Base-by-base conservation (phyloP, 1,140 invertebrate genomes). In the Cyclargus thomasi region DNA sequence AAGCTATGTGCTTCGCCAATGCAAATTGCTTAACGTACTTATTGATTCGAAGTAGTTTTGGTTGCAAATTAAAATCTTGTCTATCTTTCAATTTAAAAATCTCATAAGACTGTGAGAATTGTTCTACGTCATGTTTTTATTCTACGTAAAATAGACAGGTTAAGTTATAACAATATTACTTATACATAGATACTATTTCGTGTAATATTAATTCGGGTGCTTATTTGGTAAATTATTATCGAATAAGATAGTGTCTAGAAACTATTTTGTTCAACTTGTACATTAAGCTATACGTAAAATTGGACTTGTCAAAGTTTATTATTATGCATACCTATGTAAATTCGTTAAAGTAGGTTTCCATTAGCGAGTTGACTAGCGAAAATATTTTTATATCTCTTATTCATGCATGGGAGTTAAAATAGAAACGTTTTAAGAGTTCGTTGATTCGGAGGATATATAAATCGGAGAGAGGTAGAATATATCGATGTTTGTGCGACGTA, bases 401-500 rank as follows among this genome's bases (percentile, higher is more conserved):
- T 29, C 1, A 11, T 59, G 18, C 55, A 18, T 59, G 5, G 18
- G 3, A 59, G 17, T 11, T 21, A 59, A 59, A 59, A 20, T 59
- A 47, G 39, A 11, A 47, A 47, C 0, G 20, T 59, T 21, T 20
- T 59, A 10, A 59, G 10, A 59, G 55, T 59, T 59, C 55, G 55
- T 20, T 59, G 55, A 20, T 20, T 59, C 6, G 17, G 17, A 59
- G 64, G 20, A 59, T n/a, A 59, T 11, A 20, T 20, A 21, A 59
- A 18, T 59, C 20, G 55, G 55, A 20, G 7, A 69, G 70, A 74
- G 72, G 70, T 74, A 74, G 39, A 70, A 63, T 29, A 63, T 29
- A 72, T 76, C 74, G 74, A 74, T 76, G 74, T 70, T 22, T 69
- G 17, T 65, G 39, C 36, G 23, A 22, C 8, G 39, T 47, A 16